Conservation (phyloP, 2,888 invertebrate genomes). For the Oligia latruncula region DNA sequence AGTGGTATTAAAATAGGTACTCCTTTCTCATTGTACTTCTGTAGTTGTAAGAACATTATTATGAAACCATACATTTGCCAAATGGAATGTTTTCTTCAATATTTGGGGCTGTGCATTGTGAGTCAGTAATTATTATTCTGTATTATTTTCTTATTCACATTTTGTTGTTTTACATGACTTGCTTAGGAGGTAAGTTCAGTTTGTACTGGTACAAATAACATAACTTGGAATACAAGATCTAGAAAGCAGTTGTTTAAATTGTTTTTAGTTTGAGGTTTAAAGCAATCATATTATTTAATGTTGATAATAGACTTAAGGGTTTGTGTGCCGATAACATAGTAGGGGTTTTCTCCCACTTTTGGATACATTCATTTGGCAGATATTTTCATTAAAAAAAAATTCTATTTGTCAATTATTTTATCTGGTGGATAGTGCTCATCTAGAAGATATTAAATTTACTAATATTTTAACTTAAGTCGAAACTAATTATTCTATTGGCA, state of each 20-base stretch:
- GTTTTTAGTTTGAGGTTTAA: not conserved
- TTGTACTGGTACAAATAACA: not conserved
- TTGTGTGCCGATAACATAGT: not conserved
- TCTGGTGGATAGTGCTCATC: not conserved
- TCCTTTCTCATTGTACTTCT: no score
- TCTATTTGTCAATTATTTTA: not conserved
- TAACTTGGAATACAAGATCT: not conserved
- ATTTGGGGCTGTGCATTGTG: no score
- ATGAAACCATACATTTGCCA: no score
- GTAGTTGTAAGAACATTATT: no score
- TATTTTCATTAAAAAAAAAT: not conserved
- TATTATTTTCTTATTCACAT: not conserved
- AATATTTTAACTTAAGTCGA: not conserved
- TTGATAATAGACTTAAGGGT: not conserved
- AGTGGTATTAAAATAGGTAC: no score
- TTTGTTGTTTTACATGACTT: constrained; percentile 35
- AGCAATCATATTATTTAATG: not conserved
- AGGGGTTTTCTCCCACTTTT: not conserved
- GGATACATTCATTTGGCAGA: no score
- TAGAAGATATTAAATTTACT: not conserved
- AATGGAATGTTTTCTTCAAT: no score
- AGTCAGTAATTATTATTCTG: no score
- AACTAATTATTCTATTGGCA: not conserved
- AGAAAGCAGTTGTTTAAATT: not conserved
- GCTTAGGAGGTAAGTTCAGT: constrained; percentile 32